Conservation (phyloP, 1,140 invertebrate genomes). For the Cotesia glomerata region DNA sequence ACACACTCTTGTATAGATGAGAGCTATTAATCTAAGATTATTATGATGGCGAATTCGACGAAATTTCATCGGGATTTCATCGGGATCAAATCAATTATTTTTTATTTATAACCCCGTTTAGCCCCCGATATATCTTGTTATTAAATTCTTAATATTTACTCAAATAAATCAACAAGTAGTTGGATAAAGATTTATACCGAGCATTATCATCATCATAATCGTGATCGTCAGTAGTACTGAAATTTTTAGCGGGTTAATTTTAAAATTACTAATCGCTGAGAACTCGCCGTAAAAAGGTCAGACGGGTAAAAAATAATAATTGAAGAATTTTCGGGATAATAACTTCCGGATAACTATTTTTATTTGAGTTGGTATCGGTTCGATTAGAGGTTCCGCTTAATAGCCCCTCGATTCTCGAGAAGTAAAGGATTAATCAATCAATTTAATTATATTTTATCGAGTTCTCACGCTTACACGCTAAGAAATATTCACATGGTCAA, state of each 20-base stretch:
- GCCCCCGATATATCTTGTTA: too few species aligned
- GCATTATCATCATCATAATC: too few species aligned
- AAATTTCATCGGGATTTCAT: constrained; percentile 18
- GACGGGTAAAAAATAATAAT: neutral
- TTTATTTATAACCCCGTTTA: neutral
- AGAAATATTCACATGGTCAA: neutral
- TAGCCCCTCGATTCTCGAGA: neutral
- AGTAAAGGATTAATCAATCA: constrained; percentile 6
- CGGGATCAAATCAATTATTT: neutral
- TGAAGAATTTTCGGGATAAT: neutral
- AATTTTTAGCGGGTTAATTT: too few species aligned
- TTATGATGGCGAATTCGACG: neutral
- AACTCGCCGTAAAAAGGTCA: too few species aligned
- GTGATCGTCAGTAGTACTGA: too few species aligned
- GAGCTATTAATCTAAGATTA: constrained; percentile 10
- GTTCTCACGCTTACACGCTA: constrained; percentile 9
- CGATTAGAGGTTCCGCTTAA: constrained; percentile 13
- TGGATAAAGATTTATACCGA: too few species aligned
- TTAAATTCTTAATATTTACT: neutral
- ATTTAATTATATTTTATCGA: constrained; percentile 17
- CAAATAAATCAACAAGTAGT: too few species aligned
- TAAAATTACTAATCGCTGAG: too few species aligned
- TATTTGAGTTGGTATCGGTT: neutral
- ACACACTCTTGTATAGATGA: neutral
- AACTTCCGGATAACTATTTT: constrained; percentile 13